phyloP scores from a whole-genome alignment of 1,140 invertebrate genomes.

The Sarcophaga peregrina region DNA sequence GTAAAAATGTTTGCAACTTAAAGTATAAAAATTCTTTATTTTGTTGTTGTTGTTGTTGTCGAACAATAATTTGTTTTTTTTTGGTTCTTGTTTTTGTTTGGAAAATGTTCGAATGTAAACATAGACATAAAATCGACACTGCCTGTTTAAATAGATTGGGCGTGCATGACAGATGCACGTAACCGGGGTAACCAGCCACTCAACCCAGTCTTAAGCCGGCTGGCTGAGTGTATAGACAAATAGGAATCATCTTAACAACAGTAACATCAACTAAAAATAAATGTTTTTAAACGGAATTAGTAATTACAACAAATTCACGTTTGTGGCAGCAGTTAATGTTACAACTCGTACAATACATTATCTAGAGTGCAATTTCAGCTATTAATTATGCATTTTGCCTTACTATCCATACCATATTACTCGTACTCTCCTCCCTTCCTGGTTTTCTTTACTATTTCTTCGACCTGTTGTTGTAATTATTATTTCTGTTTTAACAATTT shows the following conservation, averaged over 20 bases:
- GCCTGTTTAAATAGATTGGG: constrained; percentile 24
- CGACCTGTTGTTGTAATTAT: neutral
- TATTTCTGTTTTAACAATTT: too few species aligned
- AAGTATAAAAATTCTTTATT: too few species aligned
- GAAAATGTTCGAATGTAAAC: constrained; percentile 17
- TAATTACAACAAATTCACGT: constrained; percentile 37
- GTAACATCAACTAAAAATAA: neutral
- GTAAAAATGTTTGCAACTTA: too few species aligned
- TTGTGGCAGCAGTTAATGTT: constrained; percentile 25
- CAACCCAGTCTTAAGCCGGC: neutral
- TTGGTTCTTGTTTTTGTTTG: neutral
- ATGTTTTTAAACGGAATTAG: constrained; percentile 29
- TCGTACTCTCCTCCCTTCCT: too few species aligned
- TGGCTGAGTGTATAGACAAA: too few species aligned
- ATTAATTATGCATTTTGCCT: constrained; percentile 42
- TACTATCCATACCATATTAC: neutral
- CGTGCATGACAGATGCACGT: constrained; percentile 23
- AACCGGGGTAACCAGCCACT: neutral
- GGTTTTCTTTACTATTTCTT: neutral
- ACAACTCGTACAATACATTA: neutral
- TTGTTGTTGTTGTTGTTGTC: too few species aligned
- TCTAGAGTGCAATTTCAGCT: constrained; percentile 7
- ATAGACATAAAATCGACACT: constrained; percentile 40
- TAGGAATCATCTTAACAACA: too few species aligned
- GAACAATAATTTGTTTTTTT: too few species aligned